A percentile compares a stretch with the other conserved stretches of the same genome.
Conservation (phyloP, 1,140 invertebrate species). For the Probaryconus sp. region DNA sequence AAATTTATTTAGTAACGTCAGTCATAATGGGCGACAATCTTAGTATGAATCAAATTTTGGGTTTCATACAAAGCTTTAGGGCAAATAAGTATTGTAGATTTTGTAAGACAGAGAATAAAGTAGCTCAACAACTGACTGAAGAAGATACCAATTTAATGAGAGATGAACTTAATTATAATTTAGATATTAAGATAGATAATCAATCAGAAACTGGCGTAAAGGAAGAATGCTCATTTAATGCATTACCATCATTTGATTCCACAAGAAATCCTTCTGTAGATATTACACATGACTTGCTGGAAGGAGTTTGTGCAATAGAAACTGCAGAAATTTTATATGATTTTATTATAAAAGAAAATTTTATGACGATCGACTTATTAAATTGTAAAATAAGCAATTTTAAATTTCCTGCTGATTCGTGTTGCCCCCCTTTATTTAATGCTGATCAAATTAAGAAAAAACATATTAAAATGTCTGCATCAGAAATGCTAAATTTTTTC, state of each 20-base stretch:
- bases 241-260: conserved; percentile 5
- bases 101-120: not conserved
- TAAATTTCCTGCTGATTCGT: not conserved
- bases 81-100: conserved; percentile 7
- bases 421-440: not conserved
- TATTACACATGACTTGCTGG: conserved; percentile 12
- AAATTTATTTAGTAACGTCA: conserved; percentile 1
- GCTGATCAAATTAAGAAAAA: conserved; percentile 1
- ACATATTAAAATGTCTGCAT: conserved; percentile 11
- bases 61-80: conserved; percentile 10
- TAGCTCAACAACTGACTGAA: not conserved
- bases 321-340: conserved; percentile 7
- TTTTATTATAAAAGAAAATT: not conserved
- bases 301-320: conserved; percentile 10
- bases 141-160: not conserved
- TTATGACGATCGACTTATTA: not conserved
- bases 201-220: not conserved
- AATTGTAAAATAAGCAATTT: conserved; percentile 1
- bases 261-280: conserved; percentile 14
- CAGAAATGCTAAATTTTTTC: conserved; percentile 6
- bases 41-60: conserved; percentile 20
- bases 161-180: conserved; percentile 13
- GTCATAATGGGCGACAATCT: conserved; percentile 25
- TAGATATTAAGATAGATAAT: not conserved
- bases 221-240: conserved; percentile 14